A percentile compares a stretch with the other conserved stretches of the same genome.
Evolutionary conservation across 2,797 vertebrate species (phyloP).

Genomic region (Babyrousa celebensis): DNA sequence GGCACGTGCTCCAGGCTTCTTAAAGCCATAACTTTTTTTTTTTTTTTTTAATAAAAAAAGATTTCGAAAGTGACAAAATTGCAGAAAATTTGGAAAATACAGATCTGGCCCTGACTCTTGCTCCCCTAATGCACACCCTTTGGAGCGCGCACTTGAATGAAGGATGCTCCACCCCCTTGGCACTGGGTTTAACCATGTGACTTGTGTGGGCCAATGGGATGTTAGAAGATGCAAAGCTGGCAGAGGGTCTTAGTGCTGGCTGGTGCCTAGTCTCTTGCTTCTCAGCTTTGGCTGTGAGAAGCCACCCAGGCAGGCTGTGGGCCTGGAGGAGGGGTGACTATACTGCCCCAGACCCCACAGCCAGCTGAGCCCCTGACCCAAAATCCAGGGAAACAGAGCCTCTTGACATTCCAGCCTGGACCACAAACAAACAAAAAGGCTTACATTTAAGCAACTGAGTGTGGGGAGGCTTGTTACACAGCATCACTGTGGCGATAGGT

Average conservation of each 20-base stretch:
- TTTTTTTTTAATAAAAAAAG: background rate
- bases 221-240: too few species aligned
- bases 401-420: too few species aligned
- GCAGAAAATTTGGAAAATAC: background rate
- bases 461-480: background rate
- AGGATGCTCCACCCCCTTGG: background rate
- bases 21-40: background rate
- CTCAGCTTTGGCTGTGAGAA: background rate
- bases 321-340: background rate
- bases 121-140: rapidly evolving
- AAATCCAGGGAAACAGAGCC: background rate
- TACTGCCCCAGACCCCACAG: too few species aligned
- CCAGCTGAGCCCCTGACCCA: rapidly evolving
- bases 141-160: rapidly evolving
- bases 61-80: background rate
- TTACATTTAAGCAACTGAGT: background rate
- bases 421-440: rapidly evolving
- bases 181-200: background rate
- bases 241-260: background rate
- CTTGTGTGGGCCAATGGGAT: background rate
- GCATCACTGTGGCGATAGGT: too few species aligned
- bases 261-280: background rate
- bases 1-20: background rate
- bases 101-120: background rate
- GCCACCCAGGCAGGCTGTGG: rapidly evolving